Base-by-base conservation (phyloP, 2,113 vertebrate genomes). In the Solenodon paradoxus region DNA sequence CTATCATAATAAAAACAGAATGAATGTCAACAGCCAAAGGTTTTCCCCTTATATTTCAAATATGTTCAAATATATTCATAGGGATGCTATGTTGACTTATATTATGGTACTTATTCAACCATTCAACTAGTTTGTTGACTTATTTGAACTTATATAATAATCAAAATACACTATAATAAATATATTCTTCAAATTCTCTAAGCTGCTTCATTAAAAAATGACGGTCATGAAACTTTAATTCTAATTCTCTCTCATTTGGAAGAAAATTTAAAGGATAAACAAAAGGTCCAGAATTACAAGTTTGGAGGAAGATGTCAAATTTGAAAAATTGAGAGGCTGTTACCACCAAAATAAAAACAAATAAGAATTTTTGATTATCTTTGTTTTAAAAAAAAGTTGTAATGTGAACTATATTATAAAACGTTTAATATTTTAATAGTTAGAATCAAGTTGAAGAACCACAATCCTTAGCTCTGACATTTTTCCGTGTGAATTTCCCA, bases 151-250 rank as follows among this genome's bases (percentile, higher is more conserved):
- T 72, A 88, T 2, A 64, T 38, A 79, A 47, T 49, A 82, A 89
- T 47, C 17, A 16, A 94, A 95, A 61, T 79, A 83, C 24, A 75
- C 6, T 79, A 1, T 19, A 88, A 81, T 57, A 88, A 84, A 91
- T 87, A 87, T 3, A 92, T 9, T 80, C 64, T 85, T 94, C 90
- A 82, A 83, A 16, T 61, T 53, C 30, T 71, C 20, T 74, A 82
- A 84, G 12, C 17, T 59, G 26, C 95, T 96, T 95, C 38, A 85
- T 77, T 94, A 35, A 28, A 55, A 72, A 96, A 74, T 79, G 57
- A 88, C 28, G 91, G 93, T 59, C 51, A 68, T 57, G 20, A 19
- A 68, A 78, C 78, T 91, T 77, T 87, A 86, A 87, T 69, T 75
- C 32, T 47, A 90, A 3, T 78, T 92, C 49, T 74, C 13, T 90